Evolutionary conservation across 2,888 invertebrate genomes (phyloP), one percentile per base, ranked within the genome.

Genomic region (Luperina nickerlii): DNA sequence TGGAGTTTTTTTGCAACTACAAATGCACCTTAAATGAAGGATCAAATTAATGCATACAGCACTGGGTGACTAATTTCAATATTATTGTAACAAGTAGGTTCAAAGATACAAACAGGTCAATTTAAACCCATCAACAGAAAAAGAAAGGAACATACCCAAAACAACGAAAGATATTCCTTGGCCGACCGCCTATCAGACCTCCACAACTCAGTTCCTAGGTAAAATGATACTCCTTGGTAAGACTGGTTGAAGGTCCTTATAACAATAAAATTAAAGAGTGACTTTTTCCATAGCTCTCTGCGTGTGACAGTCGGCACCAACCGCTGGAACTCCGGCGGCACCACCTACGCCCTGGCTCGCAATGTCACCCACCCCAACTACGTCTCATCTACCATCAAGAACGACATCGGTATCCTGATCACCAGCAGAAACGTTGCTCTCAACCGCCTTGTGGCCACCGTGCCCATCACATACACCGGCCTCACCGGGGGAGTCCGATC

Each of bases 361-460:
- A 93, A 94, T 90, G 91, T 94, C 15, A 94, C 92, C 45, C 96
- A 96, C 87, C 89, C 90, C 2, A 78, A 94, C 89, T 96, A 95
- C 91, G 83, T 93, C 2, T 42, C 91, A 8, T 0, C 73, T 6
- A 83, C 80, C 78, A 94, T 95, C 90, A 95, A 95, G 91, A 95
- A 95, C 84, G 95, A 96, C 88, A 92, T 95, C 67, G 95, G 94
- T 8, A 0, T 95, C 4, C 91, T 95, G 63, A 87, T 93, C 77
- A 94, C 94, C 0, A 3, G 81, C 2, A 0, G 32, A 0, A 73
- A 84, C 45, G 90, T 95, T 2, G 82, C 2, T 0, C 42, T 90
- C 1, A 84, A 60, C 18, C 60, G 77, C n/a, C 51, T 78, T 2
- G 91, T 93, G 6, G 45, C n/a, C 0, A 74, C 81, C 0, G 88